Conservation (phyloP, 2,113 vertebrate species). For the Platycercus adscitus region DNA sequence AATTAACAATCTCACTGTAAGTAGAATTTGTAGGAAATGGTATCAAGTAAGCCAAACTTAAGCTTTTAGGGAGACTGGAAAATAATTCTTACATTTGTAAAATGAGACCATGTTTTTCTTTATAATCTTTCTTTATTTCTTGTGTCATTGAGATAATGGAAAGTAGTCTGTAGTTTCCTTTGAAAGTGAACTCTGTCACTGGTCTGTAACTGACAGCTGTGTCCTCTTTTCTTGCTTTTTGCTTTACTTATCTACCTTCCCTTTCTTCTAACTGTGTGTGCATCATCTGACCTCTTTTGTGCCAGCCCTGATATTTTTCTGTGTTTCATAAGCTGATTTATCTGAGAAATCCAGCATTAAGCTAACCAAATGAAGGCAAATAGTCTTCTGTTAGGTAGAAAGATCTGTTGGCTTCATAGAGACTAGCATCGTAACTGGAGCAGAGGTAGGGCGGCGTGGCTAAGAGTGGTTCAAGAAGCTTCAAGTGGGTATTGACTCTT, state of each 20-base stretch:
- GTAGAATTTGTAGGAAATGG: conserved; percentile 31
- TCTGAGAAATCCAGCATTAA: background rate
- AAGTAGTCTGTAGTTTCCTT: background rate
- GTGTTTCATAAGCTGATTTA: background rate
- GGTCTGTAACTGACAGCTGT: background rate
- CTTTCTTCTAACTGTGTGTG: background rate
- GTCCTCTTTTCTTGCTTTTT: background rate
- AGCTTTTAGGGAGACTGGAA: background rate
- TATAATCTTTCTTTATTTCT: background rate
- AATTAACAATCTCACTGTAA: conserved; percentile 70
- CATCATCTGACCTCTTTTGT: background rate
- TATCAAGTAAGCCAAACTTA: background rate
- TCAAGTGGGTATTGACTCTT: background rate
- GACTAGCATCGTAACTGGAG: background rate
- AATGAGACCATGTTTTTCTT: background rate
- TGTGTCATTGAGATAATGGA: background rate
- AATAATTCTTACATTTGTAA: background rate
- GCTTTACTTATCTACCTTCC: background rate
- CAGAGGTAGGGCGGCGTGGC: background rate
- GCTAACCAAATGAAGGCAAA: background rate
- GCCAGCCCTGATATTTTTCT: background rate
- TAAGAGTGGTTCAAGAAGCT: background rate
- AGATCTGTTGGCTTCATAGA: background rate
- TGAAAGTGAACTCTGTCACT: background rate
- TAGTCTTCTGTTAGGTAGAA: background rate